Conservation (phyloP, 1,140 invertebrate genomes). For the Zaprionus gabonicus region DNA sequence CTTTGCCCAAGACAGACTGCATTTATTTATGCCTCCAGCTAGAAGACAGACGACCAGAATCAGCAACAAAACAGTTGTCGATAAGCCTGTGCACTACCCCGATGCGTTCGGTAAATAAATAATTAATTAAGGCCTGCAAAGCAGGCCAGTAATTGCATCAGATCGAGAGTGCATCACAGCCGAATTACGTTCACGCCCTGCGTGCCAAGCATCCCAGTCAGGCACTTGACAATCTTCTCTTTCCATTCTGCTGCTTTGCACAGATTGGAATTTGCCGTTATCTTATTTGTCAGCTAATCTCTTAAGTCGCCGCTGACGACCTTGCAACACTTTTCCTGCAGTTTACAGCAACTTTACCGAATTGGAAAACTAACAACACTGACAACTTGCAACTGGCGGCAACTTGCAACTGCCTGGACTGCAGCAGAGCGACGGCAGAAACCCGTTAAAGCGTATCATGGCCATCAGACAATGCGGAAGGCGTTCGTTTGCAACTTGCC, state of each 20-base stretch:
- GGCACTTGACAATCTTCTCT: no score
- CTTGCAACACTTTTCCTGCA: conserved; percentile 29
- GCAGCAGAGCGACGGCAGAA: conserved; percentile 32
- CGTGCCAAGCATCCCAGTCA: not conserved
- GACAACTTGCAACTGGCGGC: not conserved
- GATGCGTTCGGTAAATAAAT: not conserved
- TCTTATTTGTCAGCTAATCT: not conserved
- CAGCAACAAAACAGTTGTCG: conserved; percentile 55
- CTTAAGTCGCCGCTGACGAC: conserved; percentile 19
- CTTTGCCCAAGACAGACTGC: not conserved
- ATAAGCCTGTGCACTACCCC: conserved; percentile 25
- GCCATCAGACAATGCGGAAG: conserved; percentile 69
- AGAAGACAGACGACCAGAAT: not conserved
- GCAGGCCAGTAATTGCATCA: conserved; percentile 3
- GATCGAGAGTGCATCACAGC: not conserved
- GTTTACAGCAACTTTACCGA: not conserved
- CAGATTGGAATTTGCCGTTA: no score
- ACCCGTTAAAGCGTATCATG: conserved; percentile 65
- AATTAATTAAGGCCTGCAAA: conserved; percentile 17
- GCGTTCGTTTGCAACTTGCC: conserved; percentile 25
- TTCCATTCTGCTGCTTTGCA: no score
- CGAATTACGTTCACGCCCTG: not conserved
- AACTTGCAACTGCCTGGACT: not conserved
- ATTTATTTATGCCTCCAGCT: conserved; percentile 10
- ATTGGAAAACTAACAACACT: conserved; percentile 13